Conservation (phyloP, 2,113 vertebrate species). For the Quiscalus mexicanus region DNA sequence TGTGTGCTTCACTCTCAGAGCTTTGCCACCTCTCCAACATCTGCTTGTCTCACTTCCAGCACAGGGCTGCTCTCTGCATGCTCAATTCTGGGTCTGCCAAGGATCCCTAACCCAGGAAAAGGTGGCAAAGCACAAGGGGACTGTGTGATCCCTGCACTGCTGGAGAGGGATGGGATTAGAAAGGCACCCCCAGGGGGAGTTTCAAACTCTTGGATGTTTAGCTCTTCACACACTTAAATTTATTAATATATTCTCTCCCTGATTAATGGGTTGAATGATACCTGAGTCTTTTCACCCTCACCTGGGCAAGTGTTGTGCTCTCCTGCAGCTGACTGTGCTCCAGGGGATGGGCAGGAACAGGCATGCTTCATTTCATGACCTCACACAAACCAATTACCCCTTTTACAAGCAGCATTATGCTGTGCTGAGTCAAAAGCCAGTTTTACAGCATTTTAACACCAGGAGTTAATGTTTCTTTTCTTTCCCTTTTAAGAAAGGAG, state of each 20-base stretch:
- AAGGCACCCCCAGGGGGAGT: neutral
- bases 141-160: neutral
- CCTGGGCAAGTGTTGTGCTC: neutral
- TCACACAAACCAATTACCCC: constrained; percentile 52
- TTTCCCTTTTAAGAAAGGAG: constrained; percentile 25
- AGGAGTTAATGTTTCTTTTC: constrained; percentile 59
- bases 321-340: constrained; percentile 39
- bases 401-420: constrained; percentile 50
- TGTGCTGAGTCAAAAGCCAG: constrained; percentile 59
- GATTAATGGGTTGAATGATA: neutral
- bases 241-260: neutral
- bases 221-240: neutral
- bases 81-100: neutral
- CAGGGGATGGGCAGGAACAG: constrained; percentile 10
- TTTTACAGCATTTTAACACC: constrained; percentile 67
- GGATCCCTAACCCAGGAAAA: too few species aligned
- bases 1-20: neutral
- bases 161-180: neutral
- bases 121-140: neutral
- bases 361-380: constrained; percentile 45
- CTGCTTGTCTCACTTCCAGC: neutral
- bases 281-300: neutral
- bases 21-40: neutral
- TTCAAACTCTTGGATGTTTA: neutral
- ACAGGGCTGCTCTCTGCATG: neutral